Evolutionary conservation across 2,888 invertebrate species (phyloP).

Genomic region (Thyatira batis): DNA sequence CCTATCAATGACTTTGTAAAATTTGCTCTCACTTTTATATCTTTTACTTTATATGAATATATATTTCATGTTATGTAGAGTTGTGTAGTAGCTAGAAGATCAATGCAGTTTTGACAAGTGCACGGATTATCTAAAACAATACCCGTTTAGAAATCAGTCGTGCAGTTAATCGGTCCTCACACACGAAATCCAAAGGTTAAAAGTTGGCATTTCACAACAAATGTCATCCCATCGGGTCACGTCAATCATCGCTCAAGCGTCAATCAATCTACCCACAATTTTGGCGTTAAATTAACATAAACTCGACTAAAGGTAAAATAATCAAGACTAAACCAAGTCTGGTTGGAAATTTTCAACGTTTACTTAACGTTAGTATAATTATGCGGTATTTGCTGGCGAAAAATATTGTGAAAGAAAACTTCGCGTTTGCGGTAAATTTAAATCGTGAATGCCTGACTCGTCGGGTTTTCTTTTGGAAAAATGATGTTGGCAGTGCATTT

Average conservation of each 20-base stretch:
- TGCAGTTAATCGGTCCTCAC: slow-evolving; percentile 30
- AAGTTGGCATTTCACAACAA: slow-evolving; percentile 37
- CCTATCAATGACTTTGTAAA: too few species aligned
- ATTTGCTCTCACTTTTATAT: too few species aligned
- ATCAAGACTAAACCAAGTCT: background rate
- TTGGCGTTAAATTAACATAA: background rate
- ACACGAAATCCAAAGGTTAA: slow-evolving; percentile 32
- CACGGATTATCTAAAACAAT: slow-evolving; percentile 14
- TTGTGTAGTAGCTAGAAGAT: too few species aligned
- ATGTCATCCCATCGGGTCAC: slow-evolving; percentile 27
- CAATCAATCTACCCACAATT: slow-evolving; percentile 11
- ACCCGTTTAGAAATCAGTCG: slow-evolving; percentile 33
- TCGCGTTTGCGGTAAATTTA: background rate
- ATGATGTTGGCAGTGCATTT: background rate
- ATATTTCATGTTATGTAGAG: too few species aligned
- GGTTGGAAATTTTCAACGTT: background rate
- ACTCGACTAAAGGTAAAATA: background rate
- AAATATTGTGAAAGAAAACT: background rate
- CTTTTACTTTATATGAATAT: too few species aligned
- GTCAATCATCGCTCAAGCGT: slow-evolving; percentile 9
- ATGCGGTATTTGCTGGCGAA: background rate
- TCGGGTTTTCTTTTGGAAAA: background rate
- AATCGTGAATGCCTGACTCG: background rate
- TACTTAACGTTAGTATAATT: background rate
- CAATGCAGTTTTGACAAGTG: background rate